Evolutionary conservation across 2,113 vertebrate species (phyloP), one percentile per base, ranked within the genome.

Genomic region (Pseudolaguvia tuberculata): DNA sequence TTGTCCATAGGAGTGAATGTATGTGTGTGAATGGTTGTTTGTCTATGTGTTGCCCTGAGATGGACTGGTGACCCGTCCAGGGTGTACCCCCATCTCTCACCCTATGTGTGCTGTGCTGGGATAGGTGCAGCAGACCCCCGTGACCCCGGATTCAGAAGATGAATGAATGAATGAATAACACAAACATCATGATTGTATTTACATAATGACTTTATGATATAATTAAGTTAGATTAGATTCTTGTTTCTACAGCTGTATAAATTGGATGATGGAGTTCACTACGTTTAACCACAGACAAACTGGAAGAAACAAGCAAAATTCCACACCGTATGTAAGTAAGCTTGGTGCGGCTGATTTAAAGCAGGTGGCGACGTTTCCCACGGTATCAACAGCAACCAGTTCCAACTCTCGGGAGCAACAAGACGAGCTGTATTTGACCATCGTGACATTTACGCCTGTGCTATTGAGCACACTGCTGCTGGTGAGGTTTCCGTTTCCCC

Each of bases 361-460:
- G 69, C 90, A 90, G 2, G 23, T 76, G 3, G 82, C 86, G 72
- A 88, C 86, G 21, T 91, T 89, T 35, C 90, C 90, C 1, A 78
- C 88, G 21, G 11, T 23, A 51, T 91, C 89, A n/a, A 90, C 83
- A n/a, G 68, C 83, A 20, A 80, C 27, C 69, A 91, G 77, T 78
- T 81, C 77, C n/a, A 89, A 84, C 5, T 11, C 80, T 53, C 35
- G 76, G 48, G 76, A 83, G n/a, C 88, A 90, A 83, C 88, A 91
- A 66, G 89, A 87, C 58, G 87, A 23, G 4, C n/a, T 86, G 78
- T 88, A 91, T 25, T 59, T 69, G 1, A 25, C 84, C 61, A 82
- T 51, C 0, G 84, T 89, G 4, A 88, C 27, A 31, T 85, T 84
- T 0, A 83, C 78, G 0, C 77, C 86, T 9, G 27, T 77, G 0